A percentile compares a stretch with the other conserved stretches of the same genome.
Conservation (phyloP, 1,140 invertebrate genomes). For the Lysiphlebus fabarum region DNA sequence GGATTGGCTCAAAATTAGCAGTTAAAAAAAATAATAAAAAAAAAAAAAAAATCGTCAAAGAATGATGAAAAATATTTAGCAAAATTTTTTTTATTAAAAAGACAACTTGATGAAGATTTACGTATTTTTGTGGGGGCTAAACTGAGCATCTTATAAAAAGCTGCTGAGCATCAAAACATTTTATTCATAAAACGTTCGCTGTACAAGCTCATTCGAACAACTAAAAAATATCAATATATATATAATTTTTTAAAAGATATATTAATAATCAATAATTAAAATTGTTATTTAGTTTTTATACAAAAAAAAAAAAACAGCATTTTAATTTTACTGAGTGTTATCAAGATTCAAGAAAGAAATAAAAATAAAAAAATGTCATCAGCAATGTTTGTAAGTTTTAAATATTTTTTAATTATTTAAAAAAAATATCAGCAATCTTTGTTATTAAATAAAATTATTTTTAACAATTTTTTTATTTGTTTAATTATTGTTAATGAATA, state of each 20-base stretch:
- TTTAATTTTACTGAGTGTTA: slow-evolving; percentile 22
- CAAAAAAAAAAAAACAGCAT: slow-evolving; percentile 19
- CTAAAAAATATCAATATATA: slow-evolving; percentile 5
- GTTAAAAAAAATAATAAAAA: too few relatives aligned
- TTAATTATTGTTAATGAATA: not conserved
- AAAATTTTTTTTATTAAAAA: too few relatives aligned
- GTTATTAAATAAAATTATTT: slow-evolving; percentile 7
- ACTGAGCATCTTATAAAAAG: slow-evolving; percentile 48
- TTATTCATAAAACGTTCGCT: slow-evolving; percentile 40
- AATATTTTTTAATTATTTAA: not conserved
- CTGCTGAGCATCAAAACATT: slow-evolving; percentile 34
- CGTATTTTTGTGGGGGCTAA: slow-evolving; percentile 7
- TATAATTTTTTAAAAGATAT: slow-evolving; percentile 18
- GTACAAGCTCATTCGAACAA: slow-evolving; percentile 19
- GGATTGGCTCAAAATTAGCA: too few relatives aligned
- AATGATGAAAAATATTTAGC: too few relatives aligned
- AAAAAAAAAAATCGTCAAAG: too few relatives aligned
- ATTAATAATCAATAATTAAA: slow-evolving; percentile 21
- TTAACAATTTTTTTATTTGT: slow-evolving; percentile 1
- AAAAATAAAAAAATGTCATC: slow-evolving; percentile 36
- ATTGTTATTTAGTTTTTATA: slow-evolving; percentile 12
- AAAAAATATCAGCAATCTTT: too few relatives aligned
- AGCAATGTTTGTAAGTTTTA: slow-evolving; percentile 41
- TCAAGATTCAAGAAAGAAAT: too few relatives aligned
- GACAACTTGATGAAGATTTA: slow-evolving; percentile 26